These are phyloP conservation scores for Ammospiza nelsoni DNA, from an alignment of 2,113 vertebrate genomes.

Conservation along the genomic window DNA sequence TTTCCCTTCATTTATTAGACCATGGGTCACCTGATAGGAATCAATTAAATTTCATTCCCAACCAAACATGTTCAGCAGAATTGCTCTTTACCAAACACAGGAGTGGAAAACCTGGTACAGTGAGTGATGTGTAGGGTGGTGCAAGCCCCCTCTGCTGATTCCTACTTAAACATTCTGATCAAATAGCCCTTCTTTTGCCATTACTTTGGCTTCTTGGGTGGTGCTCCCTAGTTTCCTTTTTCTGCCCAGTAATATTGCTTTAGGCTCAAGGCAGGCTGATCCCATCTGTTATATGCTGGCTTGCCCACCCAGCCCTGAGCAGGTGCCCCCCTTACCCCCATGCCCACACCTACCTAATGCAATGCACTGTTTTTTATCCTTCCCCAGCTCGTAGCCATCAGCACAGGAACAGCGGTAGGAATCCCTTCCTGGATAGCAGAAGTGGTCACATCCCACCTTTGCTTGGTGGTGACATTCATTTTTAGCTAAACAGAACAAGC, in stretches of 20 bases:
- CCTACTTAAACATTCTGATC: background rate
- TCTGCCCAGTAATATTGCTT: background rate
- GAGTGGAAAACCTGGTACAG: background rate
- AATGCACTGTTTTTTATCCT: conserved; percentile 77
- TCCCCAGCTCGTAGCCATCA: conserved; percentile 79
- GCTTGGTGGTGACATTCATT: conserved; percentile 78
- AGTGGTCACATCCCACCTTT: conserved; percentile 83
- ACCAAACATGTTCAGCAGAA: background rate
- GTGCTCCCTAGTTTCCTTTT: background rate
- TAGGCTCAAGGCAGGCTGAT: background rate
- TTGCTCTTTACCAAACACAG: background rate
- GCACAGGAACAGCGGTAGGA: conserved; percentile 83
- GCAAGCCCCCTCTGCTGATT: background rate
- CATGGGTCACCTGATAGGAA: background rate
- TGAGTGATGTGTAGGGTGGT: background rate
- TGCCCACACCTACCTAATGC: conserved; percentile 75
- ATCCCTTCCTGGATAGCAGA: conserved; percentile 73
- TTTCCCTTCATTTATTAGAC: background rate
- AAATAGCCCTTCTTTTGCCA: background rate
- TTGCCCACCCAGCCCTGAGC: background rate
- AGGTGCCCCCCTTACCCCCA: background rate
- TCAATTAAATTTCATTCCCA: background rate
- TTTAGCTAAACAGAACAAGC: conserved; percentile 64
- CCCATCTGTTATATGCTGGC: background rate
- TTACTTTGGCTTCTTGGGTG: background rate